Evolutionary conservation across 2,113 vertebrate species (phyloP), one percentile per base, ranked within the genome.

Genomic region (Dolichallabes microphthalmus): DNA sequence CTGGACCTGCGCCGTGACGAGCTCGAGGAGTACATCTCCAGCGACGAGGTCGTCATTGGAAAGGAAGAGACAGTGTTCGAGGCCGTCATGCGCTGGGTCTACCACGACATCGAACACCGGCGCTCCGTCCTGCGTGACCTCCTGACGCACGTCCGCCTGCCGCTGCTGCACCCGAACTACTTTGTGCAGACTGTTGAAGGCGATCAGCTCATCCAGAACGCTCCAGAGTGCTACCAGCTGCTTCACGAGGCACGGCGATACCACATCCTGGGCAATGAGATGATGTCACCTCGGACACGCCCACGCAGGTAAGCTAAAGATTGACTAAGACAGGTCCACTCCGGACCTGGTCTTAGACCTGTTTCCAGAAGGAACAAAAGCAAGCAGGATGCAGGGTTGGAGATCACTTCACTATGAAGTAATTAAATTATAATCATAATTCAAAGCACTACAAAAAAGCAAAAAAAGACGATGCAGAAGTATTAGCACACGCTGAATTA

Each of bases 101-200:
- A 99, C 92, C 93, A 95, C 45, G 92, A 93, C 0, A 92, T 96
- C 4, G 98, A 98, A 69, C 89, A 94, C 77, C 95, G 98, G 39
- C 95, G 93, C 64, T 95, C 96, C 0, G 90, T 97, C 87, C 92
- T 99, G 32, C 96, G 96, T 12, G 96, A 96, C 76, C 94, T 99
- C 52, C 94, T 99, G 78, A 97, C 96, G 0, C 97, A 99, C 0
- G 98, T 99, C 86, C 96, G 98, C 77, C 93, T 99, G 82, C 98
- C 98, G 0, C 93, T 99, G 71, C 87, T 99, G 86, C 98, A 99
- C 91, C 98, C 98, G 30, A 99, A 98, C 94, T 99, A 99, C 93
- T 99, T 99, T 74, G 98, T 99, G 88, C 98, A 99, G 92, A 99
- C 97, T 0, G 98, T 99, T 88, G 98, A 99, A 86, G 97, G 98